These are phyloP conservation scores for Pelosia muscerda DNA, from an alignment of 2,888 invertebrate genomes.

Conservation along the genomic window DNA sequence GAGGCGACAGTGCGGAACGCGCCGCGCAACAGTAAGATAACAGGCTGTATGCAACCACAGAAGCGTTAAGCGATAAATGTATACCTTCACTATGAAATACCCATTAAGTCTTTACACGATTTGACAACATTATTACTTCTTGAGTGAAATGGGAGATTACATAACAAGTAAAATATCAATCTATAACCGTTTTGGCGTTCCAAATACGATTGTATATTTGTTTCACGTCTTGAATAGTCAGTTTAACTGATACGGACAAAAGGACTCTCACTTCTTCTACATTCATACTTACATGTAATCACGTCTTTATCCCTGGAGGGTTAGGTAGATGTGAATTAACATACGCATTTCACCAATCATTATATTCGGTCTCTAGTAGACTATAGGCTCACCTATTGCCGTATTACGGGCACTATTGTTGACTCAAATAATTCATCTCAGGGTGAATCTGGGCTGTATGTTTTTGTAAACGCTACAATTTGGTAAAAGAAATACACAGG, in stretches of 20 bases:
- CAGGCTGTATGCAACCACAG: slow-evolving; percentile 59
- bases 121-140: slow-evolving; percentile 10
- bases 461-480: too few species aligned
- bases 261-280: too few species aligned
- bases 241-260: background rate
- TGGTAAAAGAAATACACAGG: background rate
- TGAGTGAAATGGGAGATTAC: background rate
- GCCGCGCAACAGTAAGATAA: slow-evolving; percentile 69
- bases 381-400: too few species aligned
- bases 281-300: background rate
- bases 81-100: slow-evolving; percentile 40
- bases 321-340: too few species aligned
- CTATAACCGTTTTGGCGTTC: background rate
- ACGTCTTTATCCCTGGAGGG: too few species aligned
- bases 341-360: too few species aligned
- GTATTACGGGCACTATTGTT: too few species aligned
- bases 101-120: slow-evolving; percentile 15
- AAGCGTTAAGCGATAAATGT: slow-evolving; percentile 60
- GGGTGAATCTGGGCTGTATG: too few species aligned
- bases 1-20: slow-evolving; percentile 75
- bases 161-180: background rate
- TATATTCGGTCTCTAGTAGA: too few species aligned
- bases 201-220: background rate
- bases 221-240: background rate
- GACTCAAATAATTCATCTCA: too few species aligned